Base-by-base conservation (phyloP, 2,797 vertebrate species). In the Buphagus erythrorhynchus region DNA sequence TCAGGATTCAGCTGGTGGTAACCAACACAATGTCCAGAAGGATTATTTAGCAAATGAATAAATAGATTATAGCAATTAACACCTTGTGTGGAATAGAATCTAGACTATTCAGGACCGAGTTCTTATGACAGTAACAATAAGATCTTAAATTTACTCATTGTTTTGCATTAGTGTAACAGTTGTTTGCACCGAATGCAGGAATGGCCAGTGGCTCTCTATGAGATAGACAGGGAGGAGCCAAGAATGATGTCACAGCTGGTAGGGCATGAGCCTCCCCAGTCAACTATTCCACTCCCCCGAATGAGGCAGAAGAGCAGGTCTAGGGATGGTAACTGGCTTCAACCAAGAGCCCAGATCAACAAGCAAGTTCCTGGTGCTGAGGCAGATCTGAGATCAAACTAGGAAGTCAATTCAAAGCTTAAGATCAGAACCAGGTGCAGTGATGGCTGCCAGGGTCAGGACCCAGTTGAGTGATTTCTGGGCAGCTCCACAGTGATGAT, bases 211-310 rank as follows among this genome's bases (percentile, higher is more conserved):
- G 49, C 21, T 73, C 43, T n/a, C 43, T 24, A 26, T 12, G 28
- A 40, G 8, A 31, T 21, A 18, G 16, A 63, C 25, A 55, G 6
- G 5, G 4, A 81, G 9, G 13, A 82, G 28, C 25, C 33, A 69
- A 66, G 15, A 24, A 57, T 22, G 16, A 68, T 14, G 8, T 55
- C 24, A 76, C 8, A 78, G 21, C 11, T 86, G 21, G 26, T 5
- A 61, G 26, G 57, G 18, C 13, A 76, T 20, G 2, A 43, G 13
- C 43, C 17, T 65, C 42, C 49, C 5, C 43, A 61, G n/a, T 19
- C 46, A 1, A 1, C 14, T 25, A 71, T n/a, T 28, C 31, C 18
- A 45, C 6, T 5, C 1, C 2, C 10, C 9, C 18, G 8, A 88
- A 62, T 33, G 31, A 29, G 5, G 15, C 5, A 35, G 7, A 16